Evolutionary conservation across 2,797 vertebrate species (phyloP), one percentile per base, ranked within the genome.

Genomic region (Myripristis murdjan): DNA sequence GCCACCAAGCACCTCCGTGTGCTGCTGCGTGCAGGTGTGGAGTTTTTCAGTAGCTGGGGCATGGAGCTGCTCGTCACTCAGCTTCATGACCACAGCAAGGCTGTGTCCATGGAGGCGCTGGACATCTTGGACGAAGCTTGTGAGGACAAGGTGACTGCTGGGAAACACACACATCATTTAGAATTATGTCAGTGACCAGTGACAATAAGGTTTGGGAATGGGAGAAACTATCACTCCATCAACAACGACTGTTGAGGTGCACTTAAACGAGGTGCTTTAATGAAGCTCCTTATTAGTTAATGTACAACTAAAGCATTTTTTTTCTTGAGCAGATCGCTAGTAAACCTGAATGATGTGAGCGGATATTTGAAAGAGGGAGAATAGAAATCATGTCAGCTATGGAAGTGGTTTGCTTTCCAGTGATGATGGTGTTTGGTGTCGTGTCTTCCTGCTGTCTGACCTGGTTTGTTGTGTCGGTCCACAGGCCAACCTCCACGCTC

Each of bases 11-110:
- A 99, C 85, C 95, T 99, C 55, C 74, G 98, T 37, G 98, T 99
- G 67, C 91, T 99, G 75, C 91, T 99, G 72, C 96, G 98, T 77
- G 98, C 98, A 1, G 96, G 97, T 7, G 98, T 99, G 60, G 98
- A 99, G 91, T 99, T 99, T 90, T 99, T 99, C 93, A 99, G 97
- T 76, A 99, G 97, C 83, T 99, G 98, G 98, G 98, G 98, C 52
- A 98, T 99, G 86, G 98, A 99, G 86, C 94, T 99, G 87, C 91
- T 99, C 74, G 97, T 98, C 87, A 99, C 98, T n/a, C 98, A 99
- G 88, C 95, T 99, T 52, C 97, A 99, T 7, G 98, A 99, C 92
- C 97, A 98, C 94, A 98, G 94, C 93, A 98, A 98, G 92, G 95
- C 94, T 1, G 95, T 99, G 87, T 97, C 97, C 81, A 96, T 97